Conservation (phyloP, 1,140 invertebrate genomes). For the Meloidogyne hapla region DNA sequence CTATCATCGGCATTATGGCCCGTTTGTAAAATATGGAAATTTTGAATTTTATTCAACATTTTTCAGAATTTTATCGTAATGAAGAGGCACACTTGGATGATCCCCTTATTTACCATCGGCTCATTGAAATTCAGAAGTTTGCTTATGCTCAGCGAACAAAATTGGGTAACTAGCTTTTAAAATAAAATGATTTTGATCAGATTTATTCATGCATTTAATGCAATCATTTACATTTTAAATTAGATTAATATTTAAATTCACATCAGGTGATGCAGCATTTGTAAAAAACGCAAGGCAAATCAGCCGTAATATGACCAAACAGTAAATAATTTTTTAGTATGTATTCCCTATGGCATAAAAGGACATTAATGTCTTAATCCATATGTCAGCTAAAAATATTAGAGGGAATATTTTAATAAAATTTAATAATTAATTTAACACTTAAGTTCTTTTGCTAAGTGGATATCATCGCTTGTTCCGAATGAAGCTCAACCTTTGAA, state of each 20-base stretch:
- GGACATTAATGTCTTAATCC: too few species aligned
- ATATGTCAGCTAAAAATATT: too few species aligned
- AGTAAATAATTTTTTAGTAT: slow-evolving; percentile 26
- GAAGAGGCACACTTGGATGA: slow-evolving; percentile 48
- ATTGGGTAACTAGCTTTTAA: slow-evolving; percentile 67
- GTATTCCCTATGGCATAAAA: too few species aligned
- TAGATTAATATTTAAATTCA: neutral
- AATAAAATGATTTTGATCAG: too few species aligned
- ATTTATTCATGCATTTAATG: too few species aligned
- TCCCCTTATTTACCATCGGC: slow-evolving; percentile 74
- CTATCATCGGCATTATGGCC: slow-evolving; percentile 59
- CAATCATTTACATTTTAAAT: too few species aligned
- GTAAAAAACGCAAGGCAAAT: slow-evolving; percentile 69
- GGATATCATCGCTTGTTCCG: slow-evolving; percentile 48
- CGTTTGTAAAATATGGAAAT: slow-evolving; percentile 25
- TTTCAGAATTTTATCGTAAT: slow-evolving; percentile 44
- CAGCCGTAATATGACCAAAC: slow-evolving; percentile 59
- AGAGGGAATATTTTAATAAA: slow-evolving; percentile 9
- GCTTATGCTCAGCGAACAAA: slow-evolving; percentile 80
- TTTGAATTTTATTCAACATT: neutral
- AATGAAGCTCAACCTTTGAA: slow-evolving; percentile 53
- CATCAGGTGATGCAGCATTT: slow-evolving; percentile 73
- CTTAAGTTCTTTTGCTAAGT: slow-evolving; percentile 46
- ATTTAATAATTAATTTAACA: neutral
- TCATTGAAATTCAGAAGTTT: slow-evolving; percentile 87